These are phyloP conservation scores for Lamellibrachia satsuma DNA, from an alignment of 2,888 invertebrate species.

Conservation along the genomic window DNA sequence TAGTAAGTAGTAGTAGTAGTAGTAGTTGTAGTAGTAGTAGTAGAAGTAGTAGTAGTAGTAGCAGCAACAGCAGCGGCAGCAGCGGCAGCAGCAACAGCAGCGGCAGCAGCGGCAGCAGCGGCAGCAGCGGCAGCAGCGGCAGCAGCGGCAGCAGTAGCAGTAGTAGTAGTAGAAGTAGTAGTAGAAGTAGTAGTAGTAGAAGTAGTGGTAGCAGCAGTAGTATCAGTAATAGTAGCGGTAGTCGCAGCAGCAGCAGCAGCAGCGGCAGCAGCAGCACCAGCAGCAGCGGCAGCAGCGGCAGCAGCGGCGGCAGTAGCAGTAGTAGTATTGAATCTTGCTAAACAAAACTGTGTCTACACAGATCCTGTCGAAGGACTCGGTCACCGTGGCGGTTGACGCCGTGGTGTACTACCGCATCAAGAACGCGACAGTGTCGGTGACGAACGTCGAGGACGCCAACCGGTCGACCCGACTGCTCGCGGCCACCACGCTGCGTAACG, in stretches of 20 bases:
- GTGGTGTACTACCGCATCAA: constrained; percentile 47
- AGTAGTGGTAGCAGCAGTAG: not conserved
- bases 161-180: too few relatives aligned
- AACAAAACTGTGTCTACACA: not conserved
- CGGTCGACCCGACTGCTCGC: constrained; percentile 39
- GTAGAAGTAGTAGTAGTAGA: too few relatives aligned
- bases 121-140: not conserved
- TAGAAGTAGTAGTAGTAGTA: too few relatives aligned
- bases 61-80: too few relatives aligned
- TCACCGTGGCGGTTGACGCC: constrained; percentile 58
- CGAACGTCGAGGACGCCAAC: constrained; percentile 58
- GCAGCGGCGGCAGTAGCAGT: too few relatives aligned
- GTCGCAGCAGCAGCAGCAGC: too few relatives aligned
- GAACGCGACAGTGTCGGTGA: constrained; percentile 51
- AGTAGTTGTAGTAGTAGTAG: too few relatives aligned
- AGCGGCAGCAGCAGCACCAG: too few relatives aligned
- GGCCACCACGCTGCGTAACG: constrained; percentile 44
- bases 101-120: not conserved
- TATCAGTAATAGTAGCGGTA: too few relatives aligned
- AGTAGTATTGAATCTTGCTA: not conserved
- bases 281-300: too few relatives aligned
- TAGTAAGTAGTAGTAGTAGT: too few relatives aligned
- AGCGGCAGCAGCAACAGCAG: not conserved
- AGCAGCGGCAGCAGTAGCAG: not conserved
- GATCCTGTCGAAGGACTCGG: constrained; percentile 54